These are phyloP conservation scores for Schrankia costaestrigalis DNA, from an alignment of 2,888 invertebrate species.

Conservation along the genomic window DNA sequence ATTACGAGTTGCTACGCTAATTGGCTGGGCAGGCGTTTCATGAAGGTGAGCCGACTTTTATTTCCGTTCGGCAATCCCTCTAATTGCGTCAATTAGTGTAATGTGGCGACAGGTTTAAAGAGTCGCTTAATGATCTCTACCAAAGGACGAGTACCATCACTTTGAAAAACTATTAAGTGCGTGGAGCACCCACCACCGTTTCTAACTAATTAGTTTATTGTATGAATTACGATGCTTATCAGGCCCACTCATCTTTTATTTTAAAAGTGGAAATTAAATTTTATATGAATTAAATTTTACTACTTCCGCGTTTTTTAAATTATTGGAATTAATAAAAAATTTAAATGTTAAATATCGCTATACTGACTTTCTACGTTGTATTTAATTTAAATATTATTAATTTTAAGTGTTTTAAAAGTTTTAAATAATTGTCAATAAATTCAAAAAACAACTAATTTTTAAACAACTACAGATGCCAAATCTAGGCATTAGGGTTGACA, in stretches of 20 bases:
- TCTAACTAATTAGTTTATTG: constrained; percentile 38
- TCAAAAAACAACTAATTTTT: no score
- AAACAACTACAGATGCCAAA: no score
- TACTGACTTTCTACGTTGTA: no score
- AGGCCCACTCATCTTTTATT: constrained; percentile 17
- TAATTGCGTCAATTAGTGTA: constrained; percentile 81
- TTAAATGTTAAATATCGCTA: no score
- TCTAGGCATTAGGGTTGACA: no score
- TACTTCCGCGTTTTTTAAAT: not conserved
- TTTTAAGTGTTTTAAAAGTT: no score
- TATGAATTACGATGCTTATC: constrained; percentile 29
- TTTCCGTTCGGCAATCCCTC: constrained; percentile 80
- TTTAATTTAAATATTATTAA: no score
- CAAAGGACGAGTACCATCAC: constrained; percentile 43
- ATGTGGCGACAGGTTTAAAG: constrained; percentile 78
- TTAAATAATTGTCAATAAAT: no score
- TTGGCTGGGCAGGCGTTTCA: constrained; percentile 78
- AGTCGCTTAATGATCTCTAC: constrained; percentile 73
- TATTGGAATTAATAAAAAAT: constrained; percentile 1
- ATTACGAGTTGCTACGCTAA: constrained; percentile 75
- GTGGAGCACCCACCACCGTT: constrained; percentile 21
- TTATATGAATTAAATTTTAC: constrained; percentile 9
- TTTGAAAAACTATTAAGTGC: constrained; percentile 56
- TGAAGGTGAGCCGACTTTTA: constrained; percentile 80
- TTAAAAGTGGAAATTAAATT: constrained; percentile 9